Conservation (phyloP, 1,140 invertebrate genomes). For the Hycleus cichorii region DNA sequence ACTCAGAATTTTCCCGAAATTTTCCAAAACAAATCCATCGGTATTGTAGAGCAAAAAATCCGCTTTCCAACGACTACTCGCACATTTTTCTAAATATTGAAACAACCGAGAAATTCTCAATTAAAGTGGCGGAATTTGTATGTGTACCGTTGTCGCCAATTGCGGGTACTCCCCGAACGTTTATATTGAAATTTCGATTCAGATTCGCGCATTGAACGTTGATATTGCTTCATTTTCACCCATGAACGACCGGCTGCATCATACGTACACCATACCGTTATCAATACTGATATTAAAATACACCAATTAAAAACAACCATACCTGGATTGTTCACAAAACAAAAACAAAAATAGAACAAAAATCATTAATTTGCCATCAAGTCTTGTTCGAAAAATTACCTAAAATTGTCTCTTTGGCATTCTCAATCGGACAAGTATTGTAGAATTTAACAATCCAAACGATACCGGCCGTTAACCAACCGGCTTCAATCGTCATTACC, state of each 20-base stretch:
- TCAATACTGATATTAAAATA: conserved; percentile 62
- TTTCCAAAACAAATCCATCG: too few relatives aligned
- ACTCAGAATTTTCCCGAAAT: too few relatives aligned
- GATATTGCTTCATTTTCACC: conserved; percentile 90
- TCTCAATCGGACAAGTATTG: conserved; percentile 57
- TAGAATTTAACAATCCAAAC: conserved; percentile 68
- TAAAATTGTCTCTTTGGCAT: conserved; percentile 67
- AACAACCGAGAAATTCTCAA: too few relatives aligned
- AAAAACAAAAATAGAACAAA: too few relatives aligned
- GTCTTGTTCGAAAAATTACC: conserved; percentile 48
- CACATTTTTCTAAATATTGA: too few relatives aligned
- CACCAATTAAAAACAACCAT: conserved; percentile 76
- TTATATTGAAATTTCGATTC: conserved; percentile 69
- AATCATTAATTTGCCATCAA: neutral
- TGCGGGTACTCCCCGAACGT: conserved; percentile 71
- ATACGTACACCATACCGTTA: conserved; percentile 83
- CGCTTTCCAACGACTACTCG: too few relatives aligned
- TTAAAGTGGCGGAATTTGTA: neutral
- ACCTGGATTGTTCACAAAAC: conserved; percentile 43
- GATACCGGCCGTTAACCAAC: conserved; percentile 68
- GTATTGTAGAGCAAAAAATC: too few relatives aligned
- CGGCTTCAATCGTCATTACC: conserved; percentile 66
- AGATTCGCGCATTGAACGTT: conserved; percentile 70
- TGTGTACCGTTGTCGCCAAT: conserved; percentile 78
- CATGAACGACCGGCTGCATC: conserved; percentile 83